Evolutionary conservation across 1,140 invertebrate genomes (phyloP).

Genomic region (Diabrotica undecimpunctata): DNA sequence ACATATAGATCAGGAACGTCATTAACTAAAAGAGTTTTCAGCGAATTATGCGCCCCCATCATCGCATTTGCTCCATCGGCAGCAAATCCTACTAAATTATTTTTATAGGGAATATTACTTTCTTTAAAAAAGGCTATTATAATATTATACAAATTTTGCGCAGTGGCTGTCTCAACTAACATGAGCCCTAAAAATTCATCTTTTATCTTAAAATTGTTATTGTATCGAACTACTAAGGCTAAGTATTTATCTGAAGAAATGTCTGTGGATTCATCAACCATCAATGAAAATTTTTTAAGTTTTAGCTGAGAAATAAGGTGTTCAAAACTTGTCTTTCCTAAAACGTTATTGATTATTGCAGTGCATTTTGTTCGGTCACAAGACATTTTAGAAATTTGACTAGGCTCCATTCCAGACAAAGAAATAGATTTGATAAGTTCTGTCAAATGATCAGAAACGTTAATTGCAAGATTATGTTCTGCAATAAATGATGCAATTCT

Average conservation of each 20-base stretch:
- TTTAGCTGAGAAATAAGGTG: not conserved
- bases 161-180: conserved; percentile 36
- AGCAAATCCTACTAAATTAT: conserved; percentile 45
- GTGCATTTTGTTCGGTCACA: conserved; percentile 25
- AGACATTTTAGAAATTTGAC: conserved; percentile 17
- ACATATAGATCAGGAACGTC: conserved; percentile 17
- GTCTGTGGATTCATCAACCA: conserved; percentile 18
- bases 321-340: conserved; percentile 6
- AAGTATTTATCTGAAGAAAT: conserved; percentile 11
- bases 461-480: conserved; percentile 10
- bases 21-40: conserved; percentile 24
- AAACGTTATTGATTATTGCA: conserved; percentile 17
- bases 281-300: conserved; percentile 8
- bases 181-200: conserved; percentile 40
- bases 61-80: conserved; percentile 44
- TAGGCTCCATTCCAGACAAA: conserved; percentile 21
- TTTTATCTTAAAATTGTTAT: conserved; percentile 28
- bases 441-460: not conserved
- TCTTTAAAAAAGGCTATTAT: conserved; percentile 37
- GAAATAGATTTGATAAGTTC: not conserved
- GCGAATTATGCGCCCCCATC: conserved; percentile 43
- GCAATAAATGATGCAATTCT: conserved; percentile 11
- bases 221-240: conserved; percentile 5
- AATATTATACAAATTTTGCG: conserved; percentile 33
- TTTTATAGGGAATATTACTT: conserved; percentile 42